Base-by-base conservation (phyloP, 2,113 vertebrate species). In the Numida meleagris region DNA sequence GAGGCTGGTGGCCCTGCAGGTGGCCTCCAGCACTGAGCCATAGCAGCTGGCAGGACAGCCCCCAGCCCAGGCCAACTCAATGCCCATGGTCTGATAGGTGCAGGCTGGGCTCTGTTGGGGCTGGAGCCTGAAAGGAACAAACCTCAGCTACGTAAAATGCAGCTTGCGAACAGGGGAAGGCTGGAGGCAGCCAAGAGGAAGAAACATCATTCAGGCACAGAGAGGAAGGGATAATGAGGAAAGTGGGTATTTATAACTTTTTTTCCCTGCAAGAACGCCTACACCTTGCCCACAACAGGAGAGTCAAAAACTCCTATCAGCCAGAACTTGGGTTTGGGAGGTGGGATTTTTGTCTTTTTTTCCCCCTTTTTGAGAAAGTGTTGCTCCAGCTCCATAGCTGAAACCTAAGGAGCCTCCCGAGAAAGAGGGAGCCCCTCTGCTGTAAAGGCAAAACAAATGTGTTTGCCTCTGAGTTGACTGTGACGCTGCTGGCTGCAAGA, bases 371-470 rank as follows among this genome's bases (percentile, higher is more conserved):
- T 57, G 80, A 6, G 4, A 4, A 91, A 78, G 34, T 19, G 38
- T 58, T 78, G 48, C 63, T 93, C 42, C 3, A 3, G 66, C 65
- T 89, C 59, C 50, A 38, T 50, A 75, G 66, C 46, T 90, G 46
- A 78, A 94, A 51, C 40, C 33, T 80, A 88, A 86, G 90, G 70
- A 94, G 42, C 21, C 61, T 95, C n/a, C 15, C 43, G 40, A 88
- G 73, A 74, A 92, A 80, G 55, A 42, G 83, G 79, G 36, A 90
- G 45, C 75, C 77, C 38, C 77, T 96, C 34, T 4, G 5, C 91
- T 86, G 42, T 92, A 77, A 94, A 94, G 77, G 78, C 53, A 82
- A 93, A 94, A 86, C 42, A 76, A 94, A 85, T 23, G 34, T 43
- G 68, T 94, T 95, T 88, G 59, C 68, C 90, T 91, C 83, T 88